Base-by-base conservation (phyloP, 2,797 vertebrate genomes). In the Phoeniculus purpureus region DNA sequence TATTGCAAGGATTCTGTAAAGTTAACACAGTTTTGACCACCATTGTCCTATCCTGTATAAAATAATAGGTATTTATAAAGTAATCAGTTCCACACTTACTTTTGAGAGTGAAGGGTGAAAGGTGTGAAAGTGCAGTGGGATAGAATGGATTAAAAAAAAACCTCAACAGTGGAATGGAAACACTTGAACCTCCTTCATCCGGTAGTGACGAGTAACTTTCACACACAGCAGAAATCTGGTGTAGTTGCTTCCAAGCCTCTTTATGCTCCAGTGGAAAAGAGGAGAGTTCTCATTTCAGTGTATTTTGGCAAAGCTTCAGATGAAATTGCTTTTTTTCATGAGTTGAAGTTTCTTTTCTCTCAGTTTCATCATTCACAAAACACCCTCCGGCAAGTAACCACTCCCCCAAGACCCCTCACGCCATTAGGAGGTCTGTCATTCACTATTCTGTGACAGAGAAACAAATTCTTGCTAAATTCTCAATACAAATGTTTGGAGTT, bases 351-450 rank as follows among this genome's bases (percentile, higher is more conserved):
- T 15, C 12, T 31, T 81, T 72, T 11, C 59, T 15, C 91, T 66
- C 7, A 3, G 2, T 45, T 71, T 83, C 8, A 17, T 56, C 5
- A 23, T 29, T 45, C 14, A 59, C 10, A 54, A 66, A 58, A n/a
- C 3, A 0, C 4, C 43, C 0, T 12, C 10, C 3, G 43, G 2
- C 2, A 61, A 81, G 8, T 3, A 58, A 34, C 10, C 0, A 1
- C 1, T 3, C 1, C 2, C 1, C 1, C 13, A 2, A 18, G 51
- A 15, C 7, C 5, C 5, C 9, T 82, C n/a, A 65, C 13, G 26
- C 1, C 1, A 76, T 51, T 58, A 64, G 56, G 12, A 85, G 3
- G 2, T 50, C 2, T 47, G 31, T 1, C 19, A 45, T 80, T 85
- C 17, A 45, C 32, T 65, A 47, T 18, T 37, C 47, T 55, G 3